Evolutionary conservation across 2,113 vertebrate genomes (phyloP), one percentile per base, ranked within the genome.

Genomic region (Lota lota): DNA sequence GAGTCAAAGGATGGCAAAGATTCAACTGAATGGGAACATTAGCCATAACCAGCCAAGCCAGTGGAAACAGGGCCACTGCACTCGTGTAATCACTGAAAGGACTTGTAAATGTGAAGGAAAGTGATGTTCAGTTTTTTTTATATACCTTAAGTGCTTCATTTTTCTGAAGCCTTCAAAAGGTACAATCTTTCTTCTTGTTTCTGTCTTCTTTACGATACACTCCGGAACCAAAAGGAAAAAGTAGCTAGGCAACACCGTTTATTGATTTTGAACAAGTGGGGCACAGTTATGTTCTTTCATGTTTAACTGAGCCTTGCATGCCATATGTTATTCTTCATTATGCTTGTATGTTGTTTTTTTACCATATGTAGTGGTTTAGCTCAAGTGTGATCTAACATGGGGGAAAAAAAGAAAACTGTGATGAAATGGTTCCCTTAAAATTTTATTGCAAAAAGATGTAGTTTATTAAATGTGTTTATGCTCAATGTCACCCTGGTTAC

Each of bases 101-200:
- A 62, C 24, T 62, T 33, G 22, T 28, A 19, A 15, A 62, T 28
- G 53, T 56, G 53, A 56, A 18, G 16, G 57, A 15, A 62, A 33
- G 53, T 56, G 53, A 56, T 56, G 18, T 56, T 56, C n/a, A 5
- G 5, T 21, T 17, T 33, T 7, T 8, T 59, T 15, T 22, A 6
- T 16, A 16, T 54, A 22, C 12, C 20, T 21, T 22, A 58, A 71
- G 47, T 22, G 40, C 54, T 64, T 71, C 33, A 50, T 65, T 57
- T 47, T 64, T 70, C 69, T 24, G 36, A 60, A 71, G 69, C 51
- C 4, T 59, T 71, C 14, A 64, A 47, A 24, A 47, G 63, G 69
- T 65, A 71, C 63, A 16, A 40, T 47, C 3, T 59, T 36, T 14
- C 22, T 22, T 51, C 12, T 47, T 57, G 22, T 33, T 67, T 67